Evolutionary conservation across 2,888 invertebrate species (phyloP).

Genomic region (Harpalus rufipes): DNA sequence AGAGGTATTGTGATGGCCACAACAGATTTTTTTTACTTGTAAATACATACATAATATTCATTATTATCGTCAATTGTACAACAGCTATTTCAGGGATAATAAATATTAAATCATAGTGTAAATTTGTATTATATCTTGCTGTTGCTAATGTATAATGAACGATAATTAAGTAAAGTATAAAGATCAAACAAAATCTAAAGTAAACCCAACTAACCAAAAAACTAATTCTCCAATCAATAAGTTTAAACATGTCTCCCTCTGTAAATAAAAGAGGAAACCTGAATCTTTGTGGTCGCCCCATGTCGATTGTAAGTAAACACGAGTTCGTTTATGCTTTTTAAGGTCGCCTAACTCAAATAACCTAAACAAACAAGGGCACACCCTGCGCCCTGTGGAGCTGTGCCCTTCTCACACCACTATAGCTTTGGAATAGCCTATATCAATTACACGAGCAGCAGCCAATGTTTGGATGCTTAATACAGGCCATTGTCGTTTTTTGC

Average conservation of each 20-base stretch:
- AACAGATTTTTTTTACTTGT: no score
- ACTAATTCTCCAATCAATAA: slow-evolving; percentile 28
- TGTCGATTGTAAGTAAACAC: slow-evolving; percentile 63
- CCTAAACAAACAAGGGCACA: slow-evolving; percentile 70
- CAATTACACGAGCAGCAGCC: slow-evolving; percentile 51
- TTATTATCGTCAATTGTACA: no score
- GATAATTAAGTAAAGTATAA: no score
- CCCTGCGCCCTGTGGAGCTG: slow-evolving; percentile 17
- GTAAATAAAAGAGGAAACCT: slow-evolving; percentile 52
- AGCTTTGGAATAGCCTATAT: slow-evolving; percentile 56
- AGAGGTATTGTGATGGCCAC: no score
- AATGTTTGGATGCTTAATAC: slow-evolving; percentile 56
- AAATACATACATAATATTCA: no score
- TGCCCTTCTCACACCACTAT: slow-evolving; percentile 6
- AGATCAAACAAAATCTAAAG: not conserved
- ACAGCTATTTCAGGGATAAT: no score
- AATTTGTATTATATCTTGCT: no score
- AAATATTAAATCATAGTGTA: no score
- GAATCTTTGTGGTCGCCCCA: slow-evolving; percentile 56
- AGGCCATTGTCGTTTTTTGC: slow-evolving; percentile 48
- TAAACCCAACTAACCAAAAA: slow-evolving; percentile 7
- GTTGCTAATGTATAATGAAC: no score
- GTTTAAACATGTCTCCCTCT: slow-evolving; percentile 33
- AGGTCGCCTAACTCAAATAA: slow-evolving; percentile 73
- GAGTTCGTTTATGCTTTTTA: slow-evolving; percentile 74